Evolutionary conservation across 2,797 vertebrate genomes (phyloP).

Genomic region (Sebastes cheni): DNA sequence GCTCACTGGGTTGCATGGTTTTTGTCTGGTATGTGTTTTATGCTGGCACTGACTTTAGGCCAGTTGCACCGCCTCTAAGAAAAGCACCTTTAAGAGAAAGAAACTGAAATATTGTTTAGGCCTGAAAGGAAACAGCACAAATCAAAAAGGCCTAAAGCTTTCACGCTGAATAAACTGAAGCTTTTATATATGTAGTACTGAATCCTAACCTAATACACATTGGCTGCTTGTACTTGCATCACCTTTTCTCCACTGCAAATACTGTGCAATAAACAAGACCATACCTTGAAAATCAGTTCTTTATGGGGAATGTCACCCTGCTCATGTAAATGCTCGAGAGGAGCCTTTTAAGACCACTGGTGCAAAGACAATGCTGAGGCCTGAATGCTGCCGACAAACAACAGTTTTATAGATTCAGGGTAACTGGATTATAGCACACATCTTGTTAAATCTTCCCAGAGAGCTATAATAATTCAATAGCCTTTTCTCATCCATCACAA

Average conservation of each 20-base stretch:
- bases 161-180: constrained; percentile 12
- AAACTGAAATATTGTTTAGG: constrained; percentile 11
- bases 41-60: background rate
- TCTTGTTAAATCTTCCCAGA: background rate
- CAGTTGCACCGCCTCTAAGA: constrained; percentile 7
- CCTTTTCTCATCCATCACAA: background rate
- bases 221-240: constrained; percentile 4
- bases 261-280: background rate
- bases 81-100: constrained; percentile 4
- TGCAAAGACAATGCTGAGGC: constrained; percentile 6
- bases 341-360: constrained; percentile 9
- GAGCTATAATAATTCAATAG: background rate
- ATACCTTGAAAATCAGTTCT: constrained; percentile 8
- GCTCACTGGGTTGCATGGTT: constrained; percentile 10
- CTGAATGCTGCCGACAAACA: background rate
- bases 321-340: constrained; percentile 5
- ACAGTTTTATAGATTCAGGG: background rate
- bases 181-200: background rate
- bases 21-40: constrained; percentile 14
- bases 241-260: constrained; percentile 2
- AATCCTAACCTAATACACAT: background rate
- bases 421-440: background rate
- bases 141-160: constrained; percentile 20
- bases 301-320: constrained; percentile 9
- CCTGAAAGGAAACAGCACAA: constrained; percentile 15